Evolutionary conservation across 2,113 vertebrate species (phyloP).

Genomic region (Tautogolabrus adspersus): DNA sequence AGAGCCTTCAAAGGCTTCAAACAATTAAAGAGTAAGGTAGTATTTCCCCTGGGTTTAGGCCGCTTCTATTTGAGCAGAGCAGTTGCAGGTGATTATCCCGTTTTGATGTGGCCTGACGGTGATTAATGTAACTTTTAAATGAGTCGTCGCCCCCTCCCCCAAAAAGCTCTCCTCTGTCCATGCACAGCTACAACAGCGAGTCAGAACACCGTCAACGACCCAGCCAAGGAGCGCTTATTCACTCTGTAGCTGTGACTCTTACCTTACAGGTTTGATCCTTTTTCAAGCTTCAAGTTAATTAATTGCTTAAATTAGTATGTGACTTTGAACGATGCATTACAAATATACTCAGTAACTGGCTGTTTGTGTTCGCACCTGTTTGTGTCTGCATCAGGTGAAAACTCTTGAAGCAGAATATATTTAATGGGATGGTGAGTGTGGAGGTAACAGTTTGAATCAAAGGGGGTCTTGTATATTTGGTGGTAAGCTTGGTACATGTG

Average conservation of each 20-base stretch:
- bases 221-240: slow-evolving; percentile 82
- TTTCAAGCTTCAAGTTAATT: slow-evolving; percentile 68
- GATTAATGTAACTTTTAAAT: slow-evolving; percentile 98
- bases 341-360: not conserved
- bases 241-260: slow-evolving; percentile 51
- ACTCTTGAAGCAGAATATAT: not conserved
- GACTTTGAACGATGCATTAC: not conserved
- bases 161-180: slow-evolving; percentile 55
- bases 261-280: slow-evolving; percentile 56
- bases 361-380: not conserved
- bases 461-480: too few relatives aligned
- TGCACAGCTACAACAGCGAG: slow-evolving; percentile 83
- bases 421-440: not conserved
- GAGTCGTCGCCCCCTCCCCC: slow-evolving; percentile 82
- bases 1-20: slow-evolving; percentile 95
- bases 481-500: too few relatives aligned
- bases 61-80: slow-evolving; percentile 94
- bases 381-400: not conserved
- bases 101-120: slow-evolving; percentile 91
- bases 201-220: slow-evolving; percentile 89
- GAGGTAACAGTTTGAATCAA: not conserved
- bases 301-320: slow-evolving; percentile 63
- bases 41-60: slow-evolving; percentile 94
- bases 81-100: slow-evolving; percentile 97
- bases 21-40: slow-evolving; percentile 99